Conservation (phyloP, 1,140 invertebrate genomes). For the Octopus bimaculoides region DNA sequence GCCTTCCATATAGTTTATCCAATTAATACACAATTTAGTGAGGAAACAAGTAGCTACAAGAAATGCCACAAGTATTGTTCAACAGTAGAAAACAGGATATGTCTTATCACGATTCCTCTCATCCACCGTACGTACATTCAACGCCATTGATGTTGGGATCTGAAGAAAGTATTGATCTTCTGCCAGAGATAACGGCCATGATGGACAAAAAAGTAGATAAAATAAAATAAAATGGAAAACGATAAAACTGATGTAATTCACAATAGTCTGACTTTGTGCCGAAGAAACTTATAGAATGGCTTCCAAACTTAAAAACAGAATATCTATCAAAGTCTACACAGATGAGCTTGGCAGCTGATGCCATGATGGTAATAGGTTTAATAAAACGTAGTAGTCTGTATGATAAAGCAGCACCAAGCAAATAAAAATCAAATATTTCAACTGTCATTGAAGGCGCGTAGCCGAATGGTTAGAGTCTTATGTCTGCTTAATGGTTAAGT, state of each 20-base stretch:
- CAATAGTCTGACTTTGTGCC: neutral
- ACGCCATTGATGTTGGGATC: neutral
- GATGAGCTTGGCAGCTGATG: constrained; percentile 6
- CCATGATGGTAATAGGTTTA: neutral
- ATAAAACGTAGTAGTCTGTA: constrained; percentile 11
- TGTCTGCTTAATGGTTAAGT: no score
- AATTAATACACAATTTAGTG: neutral
- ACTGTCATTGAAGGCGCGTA: no score
- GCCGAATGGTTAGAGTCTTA: no score
- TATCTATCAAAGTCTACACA: constrained; percentile 10
- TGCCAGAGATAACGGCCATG: constrained; percentile 12
- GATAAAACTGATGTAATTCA: neutral
- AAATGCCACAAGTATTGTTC: neutral
- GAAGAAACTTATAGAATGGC: neutral
- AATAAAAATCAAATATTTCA: no score
- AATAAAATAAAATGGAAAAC: no score
- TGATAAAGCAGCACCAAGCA: neutral
- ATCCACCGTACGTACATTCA: neutral
- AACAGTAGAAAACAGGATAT: neutral
- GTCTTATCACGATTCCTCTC: neutral
- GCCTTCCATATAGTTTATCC: constrained; percentile 2
- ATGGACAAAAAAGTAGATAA: neutral
- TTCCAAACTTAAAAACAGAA: constrained; percentile 6
- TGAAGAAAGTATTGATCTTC: neutral
- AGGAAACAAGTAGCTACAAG: neutral